Evolutionary conservation across 2,113 vertebrate species (phyloP), one percentile per base, ranked within the genome.

Genomic region (Microtus ochrogaster): DNA sequence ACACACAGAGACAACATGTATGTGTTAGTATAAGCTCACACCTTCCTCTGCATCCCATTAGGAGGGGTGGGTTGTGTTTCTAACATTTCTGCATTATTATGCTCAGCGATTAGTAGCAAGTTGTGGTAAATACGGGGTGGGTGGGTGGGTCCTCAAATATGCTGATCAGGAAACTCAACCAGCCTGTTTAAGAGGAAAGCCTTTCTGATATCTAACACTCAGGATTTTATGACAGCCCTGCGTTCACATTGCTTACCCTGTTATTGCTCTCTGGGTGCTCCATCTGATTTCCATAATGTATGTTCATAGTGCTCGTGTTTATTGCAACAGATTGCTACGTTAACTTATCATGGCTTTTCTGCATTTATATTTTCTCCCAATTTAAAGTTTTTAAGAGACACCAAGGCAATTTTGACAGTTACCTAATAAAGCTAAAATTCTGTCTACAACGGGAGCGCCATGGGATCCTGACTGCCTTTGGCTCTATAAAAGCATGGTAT

Each of bases 371-470:
- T 94, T 96, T 94, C 61, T 97, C 61, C 36, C 8, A 49, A 94
- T 81, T 97, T 96, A 88, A 97, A 95, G 88, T 91, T 96, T 85
- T 95, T 96, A 97, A 95, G 96, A 97, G 94, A 91, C 78, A 96
- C 78, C 10, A 72, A 97, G 94, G 95, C 95, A 89, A 95, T 94
- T 94, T 49, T 93, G 94, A 97, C 95, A 97, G 96, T 82, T 94
- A 90, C 72, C 93, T 96, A 95, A 94, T 96, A 97, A 97, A 97
- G 83, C 93, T 94, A 47, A 65, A 95, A 97, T 95, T 95, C 87
- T 86, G 94, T 72, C 4, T 89, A 12, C 70, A 49, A 39, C 68
- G 26, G n/a, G 89, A 49, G 19, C 65, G 33, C 26, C 94, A 58
- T 90, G 83, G 96, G 82, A 89, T 61, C 39, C 65, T 41, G 91